These are phyloP conservation scores for Callithrix jacchus DNA, from an alignment of 2,113 vertebrate genomes.

Conservation along the genomic window DNA sequence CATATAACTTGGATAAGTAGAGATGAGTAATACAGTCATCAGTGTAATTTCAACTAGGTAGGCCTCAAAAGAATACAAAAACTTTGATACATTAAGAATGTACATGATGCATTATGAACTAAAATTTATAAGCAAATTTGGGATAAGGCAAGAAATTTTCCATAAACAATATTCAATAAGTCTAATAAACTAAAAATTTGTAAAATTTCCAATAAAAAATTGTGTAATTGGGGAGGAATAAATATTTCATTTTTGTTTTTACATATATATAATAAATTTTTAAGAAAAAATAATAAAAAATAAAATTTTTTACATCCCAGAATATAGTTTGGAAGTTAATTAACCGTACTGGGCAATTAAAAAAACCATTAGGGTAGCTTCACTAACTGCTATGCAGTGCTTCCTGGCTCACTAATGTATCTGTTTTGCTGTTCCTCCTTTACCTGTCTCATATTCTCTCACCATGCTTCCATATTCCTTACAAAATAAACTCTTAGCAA, in stretches of 20 bases:
- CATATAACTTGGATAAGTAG: not conserved
- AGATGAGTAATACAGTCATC: not conserved
- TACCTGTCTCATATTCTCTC: not conserved
- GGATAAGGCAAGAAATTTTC: not conserved
- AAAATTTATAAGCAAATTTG: not conserved
- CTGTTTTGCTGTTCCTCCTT: accelerated
- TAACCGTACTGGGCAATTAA: not conserved
- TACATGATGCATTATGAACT: not conserved
- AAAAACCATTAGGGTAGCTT: not conserved
- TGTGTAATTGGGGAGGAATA: not conserved
- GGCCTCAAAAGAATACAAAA: not conserved
- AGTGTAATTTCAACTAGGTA: not conserved
- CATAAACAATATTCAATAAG: not conserved
- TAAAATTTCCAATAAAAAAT: not conserved
- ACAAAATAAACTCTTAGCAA: not conserved
- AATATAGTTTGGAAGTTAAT: not conserved
- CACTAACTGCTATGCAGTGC: not conserved
- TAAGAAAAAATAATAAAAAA: not conserved
- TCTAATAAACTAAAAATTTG: not conserved
- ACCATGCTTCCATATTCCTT: not conserved
- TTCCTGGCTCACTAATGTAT: not conserved
- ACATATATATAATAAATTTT: not conserved
- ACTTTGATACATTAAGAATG: not conserved
- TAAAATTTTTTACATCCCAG: not conserved
- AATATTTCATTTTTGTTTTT: not conserved